Conservation (phyloP, 2,797 vertebrate species). For the Falco columbarius region DNA sequence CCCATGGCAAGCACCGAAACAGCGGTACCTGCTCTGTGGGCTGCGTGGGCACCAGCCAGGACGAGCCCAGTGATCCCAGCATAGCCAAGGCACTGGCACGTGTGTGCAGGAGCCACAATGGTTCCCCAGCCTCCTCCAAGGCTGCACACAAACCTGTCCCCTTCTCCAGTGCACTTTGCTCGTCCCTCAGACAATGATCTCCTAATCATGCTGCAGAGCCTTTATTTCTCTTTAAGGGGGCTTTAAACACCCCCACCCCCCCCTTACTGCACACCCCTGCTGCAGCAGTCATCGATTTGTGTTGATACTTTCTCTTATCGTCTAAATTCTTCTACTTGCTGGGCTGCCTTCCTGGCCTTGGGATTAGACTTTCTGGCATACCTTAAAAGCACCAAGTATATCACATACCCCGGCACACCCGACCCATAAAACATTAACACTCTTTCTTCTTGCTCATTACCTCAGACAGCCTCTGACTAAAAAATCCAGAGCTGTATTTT, state of each 20-base stretch:
- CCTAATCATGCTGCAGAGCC: background rate
- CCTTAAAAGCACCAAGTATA: background rate
- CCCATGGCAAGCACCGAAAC: background rate
- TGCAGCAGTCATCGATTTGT: background rate
- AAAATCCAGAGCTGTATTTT: background rate
- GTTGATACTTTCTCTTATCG: background rate
- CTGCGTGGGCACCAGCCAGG: background rate
- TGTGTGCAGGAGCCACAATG: background rate
- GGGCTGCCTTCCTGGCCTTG: background rate
- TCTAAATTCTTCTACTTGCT: background rate
- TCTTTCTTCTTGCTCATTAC: background rate
- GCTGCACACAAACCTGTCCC: background rate
- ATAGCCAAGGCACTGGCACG: background rate
- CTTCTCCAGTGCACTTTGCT: background rate
- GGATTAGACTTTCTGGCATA: background rate
- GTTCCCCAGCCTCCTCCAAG: background rate
- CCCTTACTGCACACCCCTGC: background rate
- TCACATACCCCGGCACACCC: background rate
- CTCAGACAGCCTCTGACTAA: background rate
- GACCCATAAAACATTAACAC: background rate
- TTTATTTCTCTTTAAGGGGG: background rate
- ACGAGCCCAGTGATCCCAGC: fast-evolving
- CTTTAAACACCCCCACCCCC: background rate
- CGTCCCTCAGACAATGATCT: background rate
- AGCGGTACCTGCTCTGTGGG: fast-evolving